phyloP scores from a whole-genome alignment of 2,113 vertebrate species.

The Syrrhaptes paradoxus region DNA sequence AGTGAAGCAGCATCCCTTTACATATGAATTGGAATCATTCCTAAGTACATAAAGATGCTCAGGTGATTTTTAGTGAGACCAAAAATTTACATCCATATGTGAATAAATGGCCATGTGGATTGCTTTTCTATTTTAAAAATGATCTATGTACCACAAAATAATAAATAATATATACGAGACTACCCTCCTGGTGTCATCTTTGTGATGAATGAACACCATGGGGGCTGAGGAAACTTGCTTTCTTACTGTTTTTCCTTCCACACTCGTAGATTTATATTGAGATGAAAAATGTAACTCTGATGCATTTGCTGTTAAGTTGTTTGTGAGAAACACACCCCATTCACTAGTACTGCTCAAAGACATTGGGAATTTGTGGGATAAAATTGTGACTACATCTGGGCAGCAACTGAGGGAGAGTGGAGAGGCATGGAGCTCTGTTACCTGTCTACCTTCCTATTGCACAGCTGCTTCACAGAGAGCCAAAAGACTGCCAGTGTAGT shows the following conservation, averaged over 20 bases:
- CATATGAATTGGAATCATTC: neutral
- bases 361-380: neutral
- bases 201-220: neutral
- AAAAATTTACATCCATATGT: neutral
- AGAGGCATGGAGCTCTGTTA: neutral
- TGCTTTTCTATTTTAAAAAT: conserved; percentile 21
- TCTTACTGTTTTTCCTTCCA: neutral
- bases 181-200: neutral
- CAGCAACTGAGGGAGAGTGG: neutral
- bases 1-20: neutral
- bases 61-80: conserved; percentile 4
- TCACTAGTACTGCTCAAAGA: neutral
- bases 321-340: neutral
- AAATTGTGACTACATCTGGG: neutral
- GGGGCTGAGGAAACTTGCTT: neutral
- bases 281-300: neutral
- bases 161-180: neutral
- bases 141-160: neutral
- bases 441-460: neutral
- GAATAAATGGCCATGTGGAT: neutral
- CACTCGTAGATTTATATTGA: neutral
- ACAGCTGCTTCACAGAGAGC: neutral
- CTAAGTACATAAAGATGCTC: neutral
- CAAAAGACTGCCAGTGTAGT: neutral
- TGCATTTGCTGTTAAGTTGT: neutral